phyloP scores from a whole-genome alignment of 2,113 vertebrate genomes.

The Lophotis ruficrista region DNA sequence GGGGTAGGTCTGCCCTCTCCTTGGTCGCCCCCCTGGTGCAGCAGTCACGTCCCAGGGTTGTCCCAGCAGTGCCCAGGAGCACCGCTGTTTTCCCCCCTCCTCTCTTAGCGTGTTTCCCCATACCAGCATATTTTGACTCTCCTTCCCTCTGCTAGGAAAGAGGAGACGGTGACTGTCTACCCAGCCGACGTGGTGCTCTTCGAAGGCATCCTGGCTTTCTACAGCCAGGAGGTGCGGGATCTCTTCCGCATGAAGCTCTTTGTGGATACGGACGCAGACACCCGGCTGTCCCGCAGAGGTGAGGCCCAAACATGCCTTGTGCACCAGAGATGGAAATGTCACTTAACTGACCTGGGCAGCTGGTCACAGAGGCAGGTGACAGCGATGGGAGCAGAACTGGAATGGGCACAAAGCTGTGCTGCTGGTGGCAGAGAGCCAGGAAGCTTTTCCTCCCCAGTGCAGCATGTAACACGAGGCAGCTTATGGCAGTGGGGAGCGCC shows the following conservation, averaged over 20 bases:
- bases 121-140: neutral
- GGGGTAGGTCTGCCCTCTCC: conserved; percentile 32
- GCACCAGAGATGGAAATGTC: neutral
- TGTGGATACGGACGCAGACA: conserved; percentile 95
- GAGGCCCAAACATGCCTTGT: neutral
- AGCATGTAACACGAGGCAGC: neutral
- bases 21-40: neutral
- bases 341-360: neutral
- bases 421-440: neutral
- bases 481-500: neutral
- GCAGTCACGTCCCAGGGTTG: conserved; percentile 14
- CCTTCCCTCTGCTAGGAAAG: conserved; percentile 80
- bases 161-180: conserved; percentile 92
- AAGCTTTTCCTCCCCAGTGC: neutral
- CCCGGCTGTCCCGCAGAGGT: conserved; percentile 95
- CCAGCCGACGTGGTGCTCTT: conserved; percentile 96
- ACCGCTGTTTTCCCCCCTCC: neutral
- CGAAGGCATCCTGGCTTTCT: conserved; percentile 96
- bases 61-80: neutral
- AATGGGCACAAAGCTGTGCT: neutral
- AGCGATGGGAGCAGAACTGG: neutral
- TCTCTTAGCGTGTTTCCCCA: neutral
- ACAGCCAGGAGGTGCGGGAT: conserved; percentile 93
- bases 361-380: neutral
- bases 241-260: conserved; percentile 99